A percentile compares a stretch with the other conserved stretches of the same genome.
These are phyloP conservation scores for Orientallactaga sibirica DNA, from an alignment of 2,797 vertebrate genomes.

Conservation along the genomic window DNA sequence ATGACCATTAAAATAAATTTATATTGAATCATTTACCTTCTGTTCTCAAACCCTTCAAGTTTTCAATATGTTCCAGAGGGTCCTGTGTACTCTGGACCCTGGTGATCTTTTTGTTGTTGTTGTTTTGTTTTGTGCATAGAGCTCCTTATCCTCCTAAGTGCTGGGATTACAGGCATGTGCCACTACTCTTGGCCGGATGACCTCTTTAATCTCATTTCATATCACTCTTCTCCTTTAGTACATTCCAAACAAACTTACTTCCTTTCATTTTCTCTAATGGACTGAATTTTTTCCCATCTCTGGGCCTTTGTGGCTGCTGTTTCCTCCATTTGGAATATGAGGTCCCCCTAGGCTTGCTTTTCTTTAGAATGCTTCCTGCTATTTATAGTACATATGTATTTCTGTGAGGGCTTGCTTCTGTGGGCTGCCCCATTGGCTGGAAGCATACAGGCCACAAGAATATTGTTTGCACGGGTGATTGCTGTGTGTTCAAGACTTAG, in stretches of 20 bases:
- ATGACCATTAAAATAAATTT: slow-evolving; percentile 32
- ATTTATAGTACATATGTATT: slow-evolving; percentile 34
- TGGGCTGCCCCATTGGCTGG: background rate
- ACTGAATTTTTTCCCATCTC: background rate
- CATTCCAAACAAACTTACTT: background rate
- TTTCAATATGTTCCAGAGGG: background rate
- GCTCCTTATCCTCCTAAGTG: background rate
- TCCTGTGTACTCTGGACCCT: slow-evolving; percentile 27
- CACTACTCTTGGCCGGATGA: background rate
- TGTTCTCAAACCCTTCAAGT: slow-evolving; percentile 22
- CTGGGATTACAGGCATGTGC: background rate
- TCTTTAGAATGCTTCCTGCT: slow-evolving; percentile 10
- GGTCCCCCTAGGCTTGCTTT: slow-evolving; percentile 51
- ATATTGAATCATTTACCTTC: background rate
- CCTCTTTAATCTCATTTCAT: slow-evolving; percentile 43
- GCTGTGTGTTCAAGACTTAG: slow-evolving; percentile 23
- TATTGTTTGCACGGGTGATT: background rate
- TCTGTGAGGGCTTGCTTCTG: slow-evolving; percentile 22
- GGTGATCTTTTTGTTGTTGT: background rate
- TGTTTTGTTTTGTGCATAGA: background rate
- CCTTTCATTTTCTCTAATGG: slow-evolving; percentile 39
- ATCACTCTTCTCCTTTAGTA: slow-evolving; percentile 9
- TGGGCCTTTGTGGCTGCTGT: background rate
- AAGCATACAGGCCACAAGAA: background rate
- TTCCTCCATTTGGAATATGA: slow-evolving; percentile 24